Percentiles rank a stretch among this genome's conserved stretches.
Conservation (phyloP, 2,797 vertebrate species). For the Pteronotus mesoamericanus region DNA sequence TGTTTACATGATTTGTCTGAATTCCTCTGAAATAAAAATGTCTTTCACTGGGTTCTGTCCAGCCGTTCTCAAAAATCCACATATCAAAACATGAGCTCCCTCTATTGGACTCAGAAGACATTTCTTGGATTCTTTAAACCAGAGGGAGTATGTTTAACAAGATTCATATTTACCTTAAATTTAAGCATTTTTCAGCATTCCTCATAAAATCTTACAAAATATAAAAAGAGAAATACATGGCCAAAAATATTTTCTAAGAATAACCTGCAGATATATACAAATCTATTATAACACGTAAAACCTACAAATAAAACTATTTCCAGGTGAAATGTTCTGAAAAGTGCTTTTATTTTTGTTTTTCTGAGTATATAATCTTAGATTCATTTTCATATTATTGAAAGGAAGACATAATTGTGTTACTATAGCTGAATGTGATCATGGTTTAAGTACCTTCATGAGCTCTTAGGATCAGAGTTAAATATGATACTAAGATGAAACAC, state of each 20-base stretch:
- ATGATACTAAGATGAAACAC: slow-evolving; percentile 6
- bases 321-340: slow-evolving; percentile 41
- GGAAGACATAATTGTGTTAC: not conserved
- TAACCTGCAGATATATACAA: not conserved
- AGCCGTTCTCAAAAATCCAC: not conserved
- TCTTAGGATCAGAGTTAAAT: not conserved
- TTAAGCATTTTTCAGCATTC: slow-evolving; percentile 30
- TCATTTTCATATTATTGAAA: slow-evolving; percentile 39
- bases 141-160: not conserved
- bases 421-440: not conserved
- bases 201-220: slow-evolving; percentile 43
- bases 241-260: slow-evolving; percentile 38
- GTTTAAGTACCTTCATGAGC: not conserved
- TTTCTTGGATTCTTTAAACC: slow-evolving; percentile 37
- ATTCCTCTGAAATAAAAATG: not conserved
- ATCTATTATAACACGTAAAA: slow-evolving; percentile 40
- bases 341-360: not conserved
- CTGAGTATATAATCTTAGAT: not conserved
- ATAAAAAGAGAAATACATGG: not conserved
- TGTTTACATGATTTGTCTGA: not conserved
- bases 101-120: slow-evolving; percentile 63
- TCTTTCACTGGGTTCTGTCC: not conserved
- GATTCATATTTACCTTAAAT: slow-evolving; percentile 16
- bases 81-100: slow-evolving; percentile 59
- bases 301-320: slow-evolving; percentile 26